Base-by-base conservation (phyloP, 1,140 invertebrate species). In the Elymnias hypermnestra region DNA sequence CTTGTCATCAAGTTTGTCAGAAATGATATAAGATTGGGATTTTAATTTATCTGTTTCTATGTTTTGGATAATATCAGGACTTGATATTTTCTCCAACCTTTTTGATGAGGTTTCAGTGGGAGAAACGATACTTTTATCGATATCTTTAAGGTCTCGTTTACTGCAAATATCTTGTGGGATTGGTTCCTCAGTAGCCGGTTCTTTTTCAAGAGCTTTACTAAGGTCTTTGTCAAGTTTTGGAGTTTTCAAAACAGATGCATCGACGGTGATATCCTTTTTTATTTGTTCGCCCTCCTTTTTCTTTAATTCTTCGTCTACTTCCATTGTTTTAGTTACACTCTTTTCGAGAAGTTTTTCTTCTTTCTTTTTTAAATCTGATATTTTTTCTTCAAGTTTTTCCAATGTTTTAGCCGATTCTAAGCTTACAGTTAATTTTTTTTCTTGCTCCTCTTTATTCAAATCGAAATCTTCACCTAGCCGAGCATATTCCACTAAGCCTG, bases 371-470 rank as follows among this genome's bases (percentile, higher is more conserved):
- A 84, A 43, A 26, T 76, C 69, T 12, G 71, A 57, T 5, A 82
- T 68, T 65, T 78, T 82, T 70, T 83, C 75, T 56, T 85, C 78
- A 35, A 83, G 46, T 49, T 73, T 78, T 71, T 86, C 79, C 37
- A 83, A 50, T 17, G 78, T 83, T 57, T 78, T 77, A 6, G 78
- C 76, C n/a, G 76, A 70, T 38, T 81, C 71, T 56, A 75, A 63
- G 8, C 72, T 74, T 2, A 62, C 40, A 36, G 58, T 83, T 29
- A 83, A 41, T 46, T 51, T 53, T 63, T 58, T 66, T 47, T 81
- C 65, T 9, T 59, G 13, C 38, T 44, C 37, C 14, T 29, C 13
- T 44, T 52, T 41, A 29, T 15, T 18, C 23, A 37, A 13, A 7
- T 0, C 17, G 19, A 19, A 2, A 1, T 1, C 14, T 19, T 21